A percentile compares a stretch with the other conserved stretches of the same genome.
These are phyloP conservation scores for Celastrina argiolus DNA, from an alignment of 2,888 invertebrate species.

Conservation along the genomic window DNA sequence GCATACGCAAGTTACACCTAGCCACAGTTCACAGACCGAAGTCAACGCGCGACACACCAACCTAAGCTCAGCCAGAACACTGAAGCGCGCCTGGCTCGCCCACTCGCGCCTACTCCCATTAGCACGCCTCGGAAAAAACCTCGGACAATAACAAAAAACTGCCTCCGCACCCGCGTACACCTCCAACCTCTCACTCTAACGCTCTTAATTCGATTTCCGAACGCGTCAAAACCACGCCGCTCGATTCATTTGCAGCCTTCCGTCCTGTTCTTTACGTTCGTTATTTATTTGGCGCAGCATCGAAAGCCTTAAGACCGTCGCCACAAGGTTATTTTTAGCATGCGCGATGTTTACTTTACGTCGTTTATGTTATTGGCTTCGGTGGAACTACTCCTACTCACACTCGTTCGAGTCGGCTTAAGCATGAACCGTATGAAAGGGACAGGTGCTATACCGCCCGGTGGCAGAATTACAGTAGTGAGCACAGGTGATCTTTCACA, in stretches of 20 bases:
- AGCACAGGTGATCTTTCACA: conserved; percentile 78
- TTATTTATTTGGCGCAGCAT: conserved; percentile 29
- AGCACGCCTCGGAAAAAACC: conserved; percentile 75
- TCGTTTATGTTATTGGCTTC: conserved; percentile 40
- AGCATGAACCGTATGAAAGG: conserved; percentile 75
- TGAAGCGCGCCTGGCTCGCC: conserved; percentile 77
- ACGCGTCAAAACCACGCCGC: conserved; percentile 73
- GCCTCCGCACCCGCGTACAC: conserved; percentile 60
- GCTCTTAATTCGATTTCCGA: conserved; percentile 75
- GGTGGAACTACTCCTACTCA: conserved; percentile 74
- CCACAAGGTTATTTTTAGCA: conserved; percentile 39
- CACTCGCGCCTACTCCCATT: conserved; percentile 77
- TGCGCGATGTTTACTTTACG: conserved; percentile 34
- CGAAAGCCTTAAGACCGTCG: conserved; percentile 27
- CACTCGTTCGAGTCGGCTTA: conserved; percentile 73
- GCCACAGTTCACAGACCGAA: conserved; percentile 52
- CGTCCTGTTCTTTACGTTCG: conserved; percentile 59
- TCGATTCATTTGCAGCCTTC: conserved; percentile 71
- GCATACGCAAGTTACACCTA: conserved; percentile 58
- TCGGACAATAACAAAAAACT: conserved; percentile 73
- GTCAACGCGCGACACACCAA: conserved; percentile 31
- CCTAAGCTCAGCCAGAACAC: conserved; percentile 76
- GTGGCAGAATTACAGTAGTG: conserved; percentile 76
- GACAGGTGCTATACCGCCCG: conserved; percentile 74
- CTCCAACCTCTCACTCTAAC: conserved; percentile 75